Evolutionary conservation across 2,113 vertebrate genomes (phyloP).

Genomic region (Ramphastos sulfuratus): DNA sequence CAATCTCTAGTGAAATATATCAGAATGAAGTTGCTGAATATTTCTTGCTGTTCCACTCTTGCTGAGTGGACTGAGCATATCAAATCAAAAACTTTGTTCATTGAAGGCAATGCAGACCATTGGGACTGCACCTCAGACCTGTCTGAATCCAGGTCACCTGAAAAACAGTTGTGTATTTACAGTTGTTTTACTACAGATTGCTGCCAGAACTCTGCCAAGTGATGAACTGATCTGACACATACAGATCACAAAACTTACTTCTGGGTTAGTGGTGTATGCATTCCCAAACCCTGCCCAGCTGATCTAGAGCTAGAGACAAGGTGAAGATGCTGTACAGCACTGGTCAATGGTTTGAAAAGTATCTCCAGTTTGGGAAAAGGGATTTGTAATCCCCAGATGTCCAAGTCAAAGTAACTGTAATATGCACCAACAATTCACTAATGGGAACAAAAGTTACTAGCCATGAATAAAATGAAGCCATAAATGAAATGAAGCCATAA

Average conservation of each 20-base stretch:
- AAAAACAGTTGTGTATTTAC: background rate
- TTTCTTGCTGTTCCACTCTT: background rate
- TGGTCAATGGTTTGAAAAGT: background rate
- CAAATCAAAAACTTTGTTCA: background rate
- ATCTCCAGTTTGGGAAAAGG: background rate
- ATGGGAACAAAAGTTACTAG: background rate
- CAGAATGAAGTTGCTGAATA: background rate
- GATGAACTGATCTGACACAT: background rate
- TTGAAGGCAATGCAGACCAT: background rate
- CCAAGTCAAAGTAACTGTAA: background rate
- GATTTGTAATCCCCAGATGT: background rate
- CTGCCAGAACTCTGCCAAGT: background rate
- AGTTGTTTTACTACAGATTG: background rate
- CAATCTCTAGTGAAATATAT: background rate
- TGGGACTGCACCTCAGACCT: background rate
- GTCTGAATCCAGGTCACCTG: background rate
- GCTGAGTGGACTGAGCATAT: background rate
- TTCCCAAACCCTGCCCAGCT: background rate
- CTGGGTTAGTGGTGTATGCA: rapidly evolving
- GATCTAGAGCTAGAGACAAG: background rate
- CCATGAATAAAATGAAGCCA: background rate
- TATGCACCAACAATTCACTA: background rate
- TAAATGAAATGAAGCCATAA: background rate
- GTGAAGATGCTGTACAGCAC: background rate
- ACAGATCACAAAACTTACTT: background rate